phyloP scores from a whole-genome alignment of 2,113 vertebrate species.

The Gasterosteus nipponicus region DNA sequence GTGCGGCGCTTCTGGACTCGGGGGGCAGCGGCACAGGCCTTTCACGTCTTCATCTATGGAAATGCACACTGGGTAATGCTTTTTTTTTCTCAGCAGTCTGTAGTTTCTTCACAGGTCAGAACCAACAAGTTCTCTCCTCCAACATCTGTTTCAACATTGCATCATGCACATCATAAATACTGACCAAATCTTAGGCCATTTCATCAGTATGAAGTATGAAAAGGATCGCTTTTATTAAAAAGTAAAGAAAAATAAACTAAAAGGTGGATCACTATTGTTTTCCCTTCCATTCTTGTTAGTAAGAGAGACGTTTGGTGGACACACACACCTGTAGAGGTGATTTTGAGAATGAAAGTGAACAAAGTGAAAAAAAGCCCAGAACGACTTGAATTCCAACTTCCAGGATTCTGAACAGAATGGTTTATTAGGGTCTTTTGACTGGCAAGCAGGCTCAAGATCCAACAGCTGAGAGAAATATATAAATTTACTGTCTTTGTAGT shows the following conservation, averaged over 20 bases:
- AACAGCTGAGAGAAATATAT: conserved; percentile 65
- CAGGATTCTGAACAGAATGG: too few species aligned
- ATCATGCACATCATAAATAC: neutral
- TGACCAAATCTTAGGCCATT: neutral
- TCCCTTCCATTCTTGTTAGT: neutral
- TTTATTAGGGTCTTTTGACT: conserved; percentile 16
- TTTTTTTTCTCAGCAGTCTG: too few species aligned
- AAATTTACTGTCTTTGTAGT: conserved; percentile 76
- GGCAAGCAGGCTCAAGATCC: conserved; percentile 49
- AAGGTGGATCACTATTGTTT: too few species aligned
- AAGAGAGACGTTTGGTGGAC: neutral
- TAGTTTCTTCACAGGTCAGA: neutral
- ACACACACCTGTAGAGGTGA: neutral
- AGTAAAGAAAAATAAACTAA: neutral
- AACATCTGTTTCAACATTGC: neutral
- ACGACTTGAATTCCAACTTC: too few species aligned
- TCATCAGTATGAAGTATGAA: neutral
- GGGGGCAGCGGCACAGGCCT: neutral
- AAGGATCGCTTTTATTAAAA: neutral
- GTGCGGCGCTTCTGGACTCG: neutral
- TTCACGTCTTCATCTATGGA: conserved; percentile 5
- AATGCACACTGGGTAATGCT: neutral
- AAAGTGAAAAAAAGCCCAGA: neutral
- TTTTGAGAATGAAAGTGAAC: neutral
- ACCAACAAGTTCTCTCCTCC: neutral